Evolutionary conservation across 2,797 vertebrate species (phyloP), one percentile per base, ranked within the genome.

Genomic region (Acanthurus leucopareius): DNA sequence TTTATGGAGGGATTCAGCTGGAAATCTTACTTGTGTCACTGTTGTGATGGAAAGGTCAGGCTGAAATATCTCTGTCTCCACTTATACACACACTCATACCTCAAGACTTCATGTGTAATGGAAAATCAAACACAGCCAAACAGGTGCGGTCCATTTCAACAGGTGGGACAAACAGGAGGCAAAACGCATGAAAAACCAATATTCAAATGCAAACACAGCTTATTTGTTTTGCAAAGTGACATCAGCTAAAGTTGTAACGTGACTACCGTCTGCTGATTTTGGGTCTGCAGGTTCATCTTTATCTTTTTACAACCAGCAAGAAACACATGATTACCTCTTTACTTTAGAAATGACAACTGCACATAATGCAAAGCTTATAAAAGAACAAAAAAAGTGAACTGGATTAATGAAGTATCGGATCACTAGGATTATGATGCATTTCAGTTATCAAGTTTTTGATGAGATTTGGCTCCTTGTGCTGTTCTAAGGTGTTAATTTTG

Each of bases 181-280:
- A 59, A 73, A 57, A 32, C 69, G 75, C 61, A 45, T 44, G 28
- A 69, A 42, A 44, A 73, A 80, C 73, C 19, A 40, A 75, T 63
- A 69, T 73, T 60, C 32, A 54, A 73, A 79, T 66, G 82, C 89
- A 94, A 93, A 94, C 82, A 89, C 52, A 19, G 1, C 17, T 38
- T 74, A 75, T 91, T 91, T 90, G 86, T 75, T 74, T 86, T 78
- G 71, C 77, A 92, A 91, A 90, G 52, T 73, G 28, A 20, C 19
- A 20, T 49, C 38, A 67, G 67, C 73, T 61, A 7, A 3, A 7
- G 32, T 32, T 40, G 48, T 40, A 35, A 75, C 22, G 20, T 52
- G 52, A 20, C 58, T 17, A 49, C 35, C 32, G 44, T 10, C 17
- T 51, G 45, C 60, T 19, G 28, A 49, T 16, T 1, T 32, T 11